Percentiles rank a stretch among this genome's conserved stretches.
Conservation (phyloP, 2,888 invertebrate species). For the Neoascia interrupta region DNA sequence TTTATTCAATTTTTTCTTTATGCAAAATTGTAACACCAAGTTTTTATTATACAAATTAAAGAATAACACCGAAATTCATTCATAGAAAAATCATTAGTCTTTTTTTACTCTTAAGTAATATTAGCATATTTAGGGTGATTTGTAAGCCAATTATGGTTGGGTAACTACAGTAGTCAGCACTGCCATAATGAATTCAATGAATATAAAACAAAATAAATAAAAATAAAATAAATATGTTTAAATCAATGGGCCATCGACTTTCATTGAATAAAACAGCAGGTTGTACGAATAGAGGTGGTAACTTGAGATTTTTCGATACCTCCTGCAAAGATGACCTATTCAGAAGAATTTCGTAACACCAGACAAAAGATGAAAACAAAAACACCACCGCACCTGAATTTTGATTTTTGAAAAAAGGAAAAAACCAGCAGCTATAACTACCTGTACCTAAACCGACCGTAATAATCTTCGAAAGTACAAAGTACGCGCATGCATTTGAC, state of each 20-base stretch:
- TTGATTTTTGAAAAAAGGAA: slow-evolving; percentile 30
- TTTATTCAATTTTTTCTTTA: slow-evolving; percentile 7
- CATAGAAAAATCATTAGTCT: slow-evolving; percentile 4
- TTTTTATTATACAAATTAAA: slow-evolving; percentile 18
- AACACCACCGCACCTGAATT: not conserved
- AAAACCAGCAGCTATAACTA: slow-evolving; percentile 56
- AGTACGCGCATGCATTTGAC: slow-evolving; percentile 58
- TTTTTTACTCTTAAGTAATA: too few relatives aligned
- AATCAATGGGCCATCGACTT: slow-evolving; percentile 19
- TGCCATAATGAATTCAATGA: slow-evolving; percentile 46
- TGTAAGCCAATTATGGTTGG: slow-evolving; percentile 27
- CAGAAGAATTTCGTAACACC: too few relatives aligned
- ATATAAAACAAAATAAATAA: slow-evolving; percentile 9
- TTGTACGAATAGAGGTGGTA: slow-evolving; percentile 4
- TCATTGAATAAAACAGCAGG: slow-evolving; percentile 4
- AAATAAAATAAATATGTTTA: slow-evolving; percentile 41
- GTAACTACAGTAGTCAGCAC: slow-evolving; percentile 55
- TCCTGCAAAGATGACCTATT: too few relatives aligned
- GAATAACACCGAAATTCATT: slow-evolving; percentile 20
- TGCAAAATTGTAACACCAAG: slow-evolving; percentile 29
- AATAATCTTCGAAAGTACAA: slow-evolving; percentile 64
- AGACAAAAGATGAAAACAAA: slow-evolving; percentile 18
- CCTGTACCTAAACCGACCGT: too few relatives aligned
- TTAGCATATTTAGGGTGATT: slow-evolving; percentile 32
- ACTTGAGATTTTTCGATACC: not conserved